Percentiles rank a stretch among this genome's conserved stretches.
Conservation (phyloP, 1,140 invertebrate species). For the Bombus balteatus region DNA sequence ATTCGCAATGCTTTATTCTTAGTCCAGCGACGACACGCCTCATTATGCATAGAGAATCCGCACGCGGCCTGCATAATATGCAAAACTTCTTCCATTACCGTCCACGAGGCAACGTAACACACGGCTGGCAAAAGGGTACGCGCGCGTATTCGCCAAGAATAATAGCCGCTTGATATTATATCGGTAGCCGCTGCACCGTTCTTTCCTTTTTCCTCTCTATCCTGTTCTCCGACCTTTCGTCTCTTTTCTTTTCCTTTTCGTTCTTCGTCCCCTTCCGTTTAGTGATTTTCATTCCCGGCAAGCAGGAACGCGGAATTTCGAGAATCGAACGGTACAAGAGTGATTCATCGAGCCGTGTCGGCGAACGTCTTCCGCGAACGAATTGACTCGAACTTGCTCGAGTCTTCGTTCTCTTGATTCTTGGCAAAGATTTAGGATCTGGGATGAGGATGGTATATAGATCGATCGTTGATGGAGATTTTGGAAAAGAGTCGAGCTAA, state of each 20-base stretch:
- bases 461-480: too few relatives aligned
- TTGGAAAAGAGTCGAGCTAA: too few relatives aligned
- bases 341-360: slow-evolving; percentile 43
- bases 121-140: slow-evolving; percentile 38
- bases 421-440: background rate
- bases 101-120: slow-evolving; percentile 72
- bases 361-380: slow-evolving; percentile 21
- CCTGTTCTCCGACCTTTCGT: background rate
- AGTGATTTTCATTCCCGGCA: slow-evolving; percentile 19
- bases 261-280: slow-evolving; percentile 5
- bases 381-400: background rate
- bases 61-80: slow-evolving; percentile 79
- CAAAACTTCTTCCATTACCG: slow-evolving; percentile 77
- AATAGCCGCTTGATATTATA: slow-evolving; percentile 46
- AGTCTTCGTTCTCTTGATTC: background rate
- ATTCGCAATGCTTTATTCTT: slow-evolving; percentile 75
- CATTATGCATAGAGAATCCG: slow-evolving; percentile 80
- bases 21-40: slow-evolving; percentile 76
- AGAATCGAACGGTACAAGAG: slow-evolving; percentile 49
- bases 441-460: background rate
- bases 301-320: slow-evolving; percentile 52
- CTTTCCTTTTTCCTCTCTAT: background rate
- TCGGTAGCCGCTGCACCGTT: slow-evolving; percentile 10
- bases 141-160: slow-evolving; percentile 51
- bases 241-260: slow-evolving; percentile 12